Base-by-base conservation (phyloP, 2,797 vertebrate genomes). In the Eulemur coronatus region DNA sequence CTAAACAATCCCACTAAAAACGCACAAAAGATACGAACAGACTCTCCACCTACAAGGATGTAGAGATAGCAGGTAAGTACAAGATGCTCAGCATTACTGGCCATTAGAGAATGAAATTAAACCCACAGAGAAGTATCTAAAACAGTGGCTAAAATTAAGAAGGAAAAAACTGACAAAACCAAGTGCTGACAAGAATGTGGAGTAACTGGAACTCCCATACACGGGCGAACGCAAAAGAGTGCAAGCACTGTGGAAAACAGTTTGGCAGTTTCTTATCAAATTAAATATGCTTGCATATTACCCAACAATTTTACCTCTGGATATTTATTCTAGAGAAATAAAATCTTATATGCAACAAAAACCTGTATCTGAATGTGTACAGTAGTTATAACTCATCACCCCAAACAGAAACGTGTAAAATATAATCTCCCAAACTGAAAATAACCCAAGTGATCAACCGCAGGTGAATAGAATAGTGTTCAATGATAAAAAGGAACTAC, bases 1-100 rank as follows among this genome's bases (percentile, higher is more conserved):
- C n/a, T 67, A 94, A 69, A 86, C 17, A 75, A 86, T 46, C 18
- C 57, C 75, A 84, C 80, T 84, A 55, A 91, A 90, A 92, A 52
- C 59, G 30, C 24, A 76, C 17, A 24, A 59, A 67, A 65, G 55
- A 82, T 33, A 26, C 33, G 38, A 38, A 41, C 4, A 55, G 46
- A 72, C 52, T 30, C 7, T 89, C 35, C 20, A 81, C n/a, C 73
- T 93, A 63, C 63, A 24, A 52, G 57, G 33, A 61, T 4, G 2
- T 17, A 33, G 8, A 70, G 33, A 78, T 14, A 24, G 43, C 63
- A 94, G 81, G 67, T 65, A 61, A 65, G 46, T 38, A 69, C 59
- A 69, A 41, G 43, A 28, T 38, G 26, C 33, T 67, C 10, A 46
- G 33, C 6, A 6, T 57, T 24, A n/a, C 4, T 50, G 75, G 41